Base-by-base conservation (phyloP, 2,797 vertebrate genomes). In the Eleutherodactylus coqui region DNA sequence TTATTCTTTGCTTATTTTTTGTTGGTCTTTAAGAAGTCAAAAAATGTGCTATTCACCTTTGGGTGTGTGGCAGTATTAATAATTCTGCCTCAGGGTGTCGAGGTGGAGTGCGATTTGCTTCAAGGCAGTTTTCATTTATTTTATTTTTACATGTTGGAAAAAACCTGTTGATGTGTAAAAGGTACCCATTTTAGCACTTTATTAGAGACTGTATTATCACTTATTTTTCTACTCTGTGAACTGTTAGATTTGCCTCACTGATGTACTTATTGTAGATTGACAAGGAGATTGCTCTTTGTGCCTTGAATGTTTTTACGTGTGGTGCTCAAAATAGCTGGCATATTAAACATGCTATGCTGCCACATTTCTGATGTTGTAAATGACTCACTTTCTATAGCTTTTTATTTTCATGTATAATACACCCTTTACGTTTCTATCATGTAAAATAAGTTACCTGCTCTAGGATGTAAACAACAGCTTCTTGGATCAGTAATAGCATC, bases 361-460 rank as follows among this genome's bases (percentile, higher is more conserved):
- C n/a, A 47, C n/a, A 75, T 75, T 75, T 49, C 17, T 49, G 72
- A 75, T 49, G 27, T 75, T 29, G 38, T 45, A 72, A 72, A 72
- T 72, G 38, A 14, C 13, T 29, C 9, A 69, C 16, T 9, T 38
- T 36, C 17, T 38, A 36, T 24, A 69, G 67, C 49, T 13, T 38
- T 69, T 38, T 69, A 69, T 69, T 38, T 69, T 8, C 24, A 73
- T 29, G 19, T 73, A 29, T 29, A 75, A 75, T 75, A 21, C 16
- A 32, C 45, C 49, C 41, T 75, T 75, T 49, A 29, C 41, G 43
- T 72, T 43, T 43, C 36, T 72, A 43, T 72, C 32, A n/a, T 45
- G 41, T 73, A 29, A 73, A 73, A 47, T 45, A 27, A 73, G 43
- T 72, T 41, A 47, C 45, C 72, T 49, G 27, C 43, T 51, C 72